These are phyloP conservation scores for Drosophila nigritarsus DNA, from an alignment of 2,888 invertebrate species.

Conservation along the genomic window DNA sequence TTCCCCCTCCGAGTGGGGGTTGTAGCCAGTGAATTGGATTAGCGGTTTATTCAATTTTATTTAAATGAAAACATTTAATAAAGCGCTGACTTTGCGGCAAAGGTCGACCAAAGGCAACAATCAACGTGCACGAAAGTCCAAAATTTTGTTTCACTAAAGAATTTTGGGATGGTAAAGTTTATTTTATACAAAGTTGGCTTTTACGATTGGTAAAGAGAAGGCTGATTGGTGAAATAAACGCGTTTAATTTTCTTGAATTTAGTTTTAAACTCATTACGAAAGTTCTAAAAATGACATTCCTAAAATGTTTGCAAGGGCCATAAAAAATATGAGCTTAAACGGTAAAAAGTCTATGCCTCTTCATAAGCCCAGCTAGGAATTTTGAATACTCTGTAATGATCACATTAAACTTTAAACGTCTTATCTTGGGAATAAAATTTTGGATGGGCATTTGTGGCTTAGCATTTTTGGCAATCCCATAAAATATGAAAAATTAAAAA, in stretches of 20 bases:
- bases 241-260: neutral
- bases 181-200: slow-evolving; percentile 22
- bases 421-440: too few relatives aligned
- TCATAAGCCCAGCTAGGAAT: neutral
- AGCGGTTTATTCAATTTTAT: slow-evolving; percentile 75
- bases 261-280: neutral
- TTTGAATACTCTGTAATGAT: neutral
- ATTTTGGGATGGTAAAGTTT: slow-evolving; percentile 4
- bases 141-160: neutral
- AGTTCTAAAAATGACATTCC: neutral
- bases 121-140: slow-evolving; percentile 12
- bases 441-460: too few relatives aligned
- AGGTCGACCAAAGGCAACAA: slow-evolving; percentile 23
- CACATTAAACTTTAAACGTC: neutral
- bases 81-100: slow-evolving; percentile 46
- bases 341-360: neutral
- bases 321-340: neutral
- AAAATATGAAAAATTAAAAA: neutral
- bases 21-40: slow-evolving; percentile 66
- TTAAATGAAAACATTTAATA: slow-evolving; percentile 71
- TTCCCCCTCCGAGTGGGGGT: neutral
- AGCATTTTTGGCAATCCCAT: neutral
- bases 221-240: neutral
- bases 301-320: neutral
- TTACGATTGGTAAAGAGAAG: slow-evolving; percentile 20